Percentiles rank a stretch among this genome's conserved stretches.
Evolutionary conservation across 2,888 invertebrate species (phyloP).

Genomic region (Leptinotarsa peninsularis): DNA sequence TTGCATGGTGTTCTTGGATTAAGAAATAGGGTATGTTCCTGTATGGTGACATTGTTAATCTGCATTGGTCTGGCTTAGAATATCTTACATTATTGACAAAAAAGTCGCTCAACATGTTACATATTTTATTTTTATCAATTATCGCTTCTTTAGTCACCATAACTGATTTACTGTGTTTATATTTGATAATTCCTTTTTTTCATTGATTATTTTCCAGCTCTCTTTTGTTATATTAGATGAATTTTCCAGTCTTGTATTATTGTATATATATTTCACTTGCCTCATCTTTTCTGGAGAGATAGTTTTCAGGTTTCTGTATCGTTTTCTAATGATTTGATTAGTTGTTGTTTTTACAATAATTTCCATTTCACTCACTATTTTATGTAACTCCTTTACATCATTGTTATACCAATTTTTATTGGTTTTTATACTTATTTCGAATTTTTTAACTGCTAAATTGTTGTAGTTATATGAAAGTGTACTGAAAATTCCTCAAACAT

Average conservation of each 20-base stretch:
- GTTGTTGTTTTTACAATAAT: not conserved
- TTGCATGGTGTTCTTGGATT: slow-evolving; percentile 12
- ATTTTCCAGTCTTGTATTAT: slow-evolving; percentile 11
- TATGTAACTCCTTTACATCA: no score
- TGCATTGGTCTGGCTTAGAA: slow-evolving; percentile 14
- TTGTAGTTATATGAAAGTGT: no score
- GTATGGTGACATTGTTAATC: slow-evolving; percentile 18
- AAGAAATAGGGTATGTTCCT: slow-evolving; percentile 14
- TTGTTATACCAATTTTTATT: no score
- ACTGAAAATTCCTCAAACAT: no score
- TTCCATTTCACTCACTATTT: no score
- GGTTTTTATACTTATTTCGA: no score
- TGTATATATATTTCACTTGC: slow-evolving; percentile 15
- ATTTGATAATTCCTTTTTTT: slow-evolving; percentile 9
- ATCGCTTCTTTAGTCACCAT: slow-evolving; percentile 1
- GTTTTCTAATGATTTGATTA: slow-evolving; percentile 20
- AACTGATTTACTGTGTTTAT: not conserved
- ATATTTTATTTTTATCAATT: slow-evolving; percentile 22
- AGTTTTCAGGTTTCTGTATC: slow-evolving; percentile 15
- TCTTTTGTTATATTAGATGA: no score
- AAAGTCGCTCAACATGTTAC: slow-evolving; percentile 17
- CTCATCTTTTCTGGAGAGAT: not conserved
- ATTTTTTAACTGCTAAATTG: no score
- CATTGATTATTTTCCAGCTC: slow-evolving; percentile 18
- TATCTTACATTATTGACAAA: slow-evolving; percentile 22